Evolutionary conservation across 2,888 invertebrate species (phyloP).

Genomic region (Lymantria dispar): DNA sequence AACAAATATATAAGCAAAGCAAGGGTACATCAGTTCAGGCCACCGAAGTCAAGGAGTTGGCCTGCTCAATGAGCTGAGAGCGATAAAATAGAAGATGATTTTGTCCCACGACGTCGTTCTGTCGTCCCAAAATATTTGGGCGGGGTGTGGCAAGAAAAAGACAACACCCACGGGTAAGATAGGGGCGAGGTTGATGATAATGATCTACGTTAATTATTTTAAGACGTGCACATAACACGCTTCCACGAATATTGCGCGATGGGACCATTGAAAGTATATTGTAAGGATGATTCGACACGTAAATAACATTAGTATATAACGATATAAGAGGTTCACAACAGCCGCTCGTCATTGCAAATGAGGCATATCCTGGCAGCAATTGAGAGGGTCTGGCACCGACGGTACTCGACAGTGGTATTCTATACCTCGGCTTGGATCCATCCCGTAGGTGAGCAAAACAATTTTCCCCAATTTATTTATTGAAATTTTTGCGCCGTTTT

Average conservation of each 20-base stretch:
- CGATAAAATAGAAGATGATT: too few relatives aligned
- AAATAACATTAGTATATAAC: constrained; percentile 52
- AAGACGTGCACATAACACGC: constrained; percentile 2
- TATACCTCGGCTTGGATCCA: constrained; percentile 30
- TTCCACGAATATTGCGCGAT: constrained; percentile 21
- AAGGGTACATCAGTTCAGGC: too few relatives aligned
- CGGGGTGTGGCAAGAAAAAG: too few relatives aligned
- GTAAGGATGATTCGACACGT: constrained; percentile 33
- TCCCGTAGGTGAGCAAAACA: constrained; percentile 19
- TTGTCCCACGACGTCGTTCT: too few relatives aligned
- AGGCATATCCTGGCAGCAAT: constrained; percentile 70
- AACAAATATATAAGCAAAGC: too few relatives aligned
- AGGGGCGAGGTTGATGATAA: too few relatives aligned
- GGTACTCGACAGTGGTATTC: constrained; percentile 36
- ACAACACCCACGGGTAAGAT: too few relatives aligned
- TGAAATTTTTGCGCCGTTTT: background rate
- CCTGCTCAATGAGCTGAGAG: too few relatives aligned
- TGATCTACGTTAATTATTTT: background rate
- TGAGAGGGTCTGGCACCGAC: constrained; percentile 44
- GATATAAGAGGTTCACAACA: constrained; percentile 54
- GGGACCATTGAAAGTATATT: constrained; percentile 33
- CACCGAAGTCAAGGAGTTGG: too few relatives aligned
- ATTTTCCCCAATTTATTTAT: background rate
- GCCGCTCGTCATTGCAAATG: constrained; percentile 60
- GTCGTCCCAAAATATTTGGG: too few relatives aligned